Evolutionary conservation across 2,797 vertebrate genomes (phyloP).

Genomic region (Cephalopachus bancanus): DNA sequence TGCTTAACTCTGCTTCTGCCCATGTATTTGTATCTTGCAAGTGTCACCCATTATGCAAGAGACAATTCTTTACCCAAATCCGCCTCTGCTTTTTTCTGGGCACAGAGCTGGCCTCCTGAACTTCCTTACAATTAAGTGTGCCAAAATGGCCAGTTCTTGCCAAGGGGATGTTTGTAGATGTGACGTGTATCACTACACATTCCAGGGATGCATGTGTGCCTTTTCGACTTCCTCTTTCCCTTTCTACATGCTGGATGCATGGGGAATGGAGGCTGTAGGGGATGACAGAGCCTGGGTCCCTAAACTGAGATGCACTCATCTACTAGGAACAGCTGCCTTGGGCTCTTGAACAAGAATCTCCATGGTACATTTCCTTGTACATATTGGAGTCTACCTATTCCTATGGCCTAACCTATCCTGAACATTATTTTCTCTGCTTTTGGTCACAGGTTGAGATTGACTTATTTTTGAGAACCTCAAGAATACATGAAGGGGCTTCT

Average conservation of each 20-base stretch:
- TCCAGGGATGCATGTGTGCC: not conserved
- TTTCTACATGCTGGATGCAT: not conserved
- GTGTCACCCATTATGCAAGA: not conserved
- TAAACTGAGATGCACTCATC: not conserved
- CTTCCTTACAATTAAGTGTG: not conserved
- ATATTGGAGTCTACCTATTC: not conserved
- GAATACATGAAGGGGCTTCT: not conserved
- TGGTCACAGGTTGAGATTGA: not conserved
- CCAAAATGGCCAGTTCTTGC: not conserved
- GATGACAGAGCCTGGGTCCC: not conserved
- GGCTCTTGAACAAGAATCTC: not conserved
- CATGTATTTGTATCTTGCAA: not conserved
- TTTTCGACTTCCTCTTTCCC: not conserved
- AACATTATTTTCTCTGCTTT: not conserved
- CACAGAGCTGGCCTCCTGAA: not conserved
- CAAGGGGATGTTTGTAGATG: not conserved
- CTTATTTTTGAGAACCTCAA: not conserved
- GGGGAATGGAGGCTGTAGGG: not conserved
- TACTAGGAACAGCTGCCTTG: not conserved
- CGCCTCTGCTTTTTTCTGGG: not conserved
- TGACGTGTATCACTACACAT: rapidly evolving
- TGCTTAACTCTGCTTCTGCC: not conserved
- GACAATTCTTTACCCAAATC: not conserved
- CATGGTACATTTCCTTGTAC: not conserved
- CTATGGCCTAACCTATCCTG: not conserved